A percentile compares a stretch with the other conserved stretches of the same genome.
Conservation (phyloP, 1,140 invertebrate genomes). For the Hycleus phaleratus region DNA sequence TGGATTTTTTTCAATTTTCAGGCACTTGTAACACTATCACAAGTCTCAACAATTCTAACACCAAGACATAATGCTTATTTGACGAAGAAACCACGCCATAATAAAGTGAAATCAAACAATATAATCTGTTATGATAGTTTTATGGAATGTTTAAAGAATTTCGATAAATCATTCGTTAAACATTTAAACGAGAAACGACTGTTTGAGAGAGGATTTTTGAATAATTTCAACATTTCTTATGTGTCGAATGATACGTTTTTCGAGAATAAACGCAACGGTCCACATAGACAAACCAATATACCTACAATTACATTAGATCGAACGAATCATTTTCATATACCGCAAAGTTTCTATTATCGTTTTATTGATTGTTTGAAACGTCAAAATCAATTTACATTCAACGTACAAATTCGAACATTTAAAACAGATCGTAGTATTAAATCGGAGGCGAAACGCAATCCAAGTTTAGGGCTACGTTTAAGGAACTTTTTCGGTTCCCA, state of each 20-base stretch:
- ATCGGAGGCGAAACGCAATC: constrained; percentile 61
- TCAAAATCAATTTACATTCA: constrained; percentile 42
- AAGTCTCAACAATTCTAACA: constrained; percentile 35
- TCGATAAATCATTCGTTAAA: constrained; percentile 34
- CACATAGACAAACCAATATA: constrained; percentile 24
- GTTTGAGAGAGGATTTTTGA: constrained; percentile 29
- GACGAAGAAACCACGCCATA: constrained; percentile 28
- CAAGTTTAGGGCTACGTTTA: constrained; percentile 51
- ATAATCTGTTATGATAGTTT: constrained; percentile 38
- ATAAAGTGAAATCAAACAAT: constrained; percentile 20
- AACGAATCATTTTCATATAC: constrained; percentile 20
- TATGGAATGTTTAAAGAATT: constrained; percentile 34
- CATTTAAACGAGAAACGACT: constrained; percentile 29
- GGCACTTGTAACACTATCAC: constrained; percentile 36
- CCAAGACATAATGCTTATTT: constrained; percentile 35
- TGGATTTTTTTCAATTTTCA: constrained; percentile 16
- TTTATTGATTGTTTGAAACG: constrained; percentile 24
- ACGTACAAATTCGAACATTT: constrained; percentile 56
- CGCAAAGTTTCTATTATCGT: constrained; percentile 30
- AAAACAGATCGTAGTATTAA: constrained; percentile 66
- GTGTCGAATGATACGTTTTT: constrained; percentile 36
- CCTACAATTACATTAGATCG: constrained; percentile 30
- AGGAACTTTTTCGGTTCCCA: constrained; percentile 45
- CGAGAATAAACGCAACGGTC: constrained; percentile 38
- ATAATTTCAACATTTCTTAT: constrained; percentile 36